These are phyloP conservation scores for Daboia siamensis DNA, from an alignment of 2,113 vertebrate genomes.

Conservation along the genomic window DNA sequence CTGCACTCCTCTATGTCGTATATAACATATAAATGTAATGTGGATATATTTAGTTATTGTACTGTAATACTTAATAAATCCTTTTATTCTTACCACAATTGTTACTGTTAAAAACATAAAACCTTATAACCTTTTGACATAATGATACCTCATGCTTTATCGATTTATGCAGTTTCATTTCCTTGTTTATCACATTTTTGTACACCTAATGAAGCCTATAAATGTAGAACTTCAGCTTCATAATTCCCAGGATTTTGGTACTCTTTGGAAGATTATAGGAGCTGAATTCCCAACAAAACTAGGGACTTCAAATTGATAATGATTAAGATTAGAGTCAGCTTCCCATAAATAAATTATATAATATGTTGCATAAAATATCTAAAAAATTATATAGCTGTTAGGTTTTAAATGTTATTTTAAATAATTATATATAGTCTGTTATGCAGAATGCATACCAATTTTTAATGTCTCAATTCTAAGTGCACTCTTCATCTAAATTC, in stretches of 20 bases:
- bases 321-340: background rate
- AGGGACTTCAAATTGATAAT: background rate
- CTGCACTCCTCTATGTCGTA: background rate
- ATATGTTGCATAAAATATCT: background rate
- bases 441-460: background rate
- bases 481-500: too few species aligned
- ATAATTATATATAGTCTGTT: background rate
- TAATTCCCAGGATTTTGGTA: background rate
- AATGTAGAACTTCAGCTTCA: background rate
- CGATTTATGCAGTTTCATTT: background rate
- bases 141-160: background rate
- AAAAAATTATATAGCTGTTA: background rate
- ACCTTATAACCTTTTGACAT: background rate
- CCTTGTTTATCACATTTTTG: background rate
- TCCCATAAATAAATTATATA: background rate
- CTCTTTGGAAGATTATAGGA: background rate
- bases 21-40: background rate
- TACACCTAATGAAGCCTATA: background rate
- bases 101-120: background rate
- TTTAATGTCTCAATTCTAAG: background rate
- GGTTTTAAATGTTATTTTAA: background rate
- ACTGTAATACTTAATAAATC: background rate
- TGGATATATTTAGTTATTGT: background rate
- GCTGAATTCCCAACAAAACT: background rate
- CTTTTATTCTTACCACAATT: background rate